phyloP scores from a whole-genome alignment of 2,797 vertebrate species.

The Podargus strigoides region DNA sequence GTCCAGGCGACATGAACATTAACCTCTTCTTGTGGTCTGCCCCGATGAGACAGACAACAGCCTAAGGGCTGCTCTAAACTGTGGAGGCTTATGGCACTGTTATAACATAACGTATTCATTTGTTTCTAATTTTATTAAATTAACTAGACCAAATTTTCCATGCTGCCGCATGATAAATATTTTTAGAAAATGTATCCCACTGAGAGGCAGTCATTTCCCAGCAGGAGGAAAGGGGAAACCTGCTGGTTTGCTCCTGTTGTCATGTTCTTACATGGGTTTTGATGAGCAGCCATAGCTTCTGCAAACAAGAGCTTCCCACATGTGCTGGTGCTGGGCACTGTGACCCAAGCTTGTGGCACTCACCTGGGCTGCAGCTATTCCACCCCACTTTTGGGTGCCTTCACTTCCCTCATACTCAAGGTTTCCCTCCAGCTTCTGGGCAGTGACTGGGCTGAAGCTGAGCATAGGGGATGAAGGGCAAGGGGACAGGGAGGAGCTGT shows the following conservation, averaged over 20 bases:
- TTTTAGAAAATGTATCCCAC: not conserved
- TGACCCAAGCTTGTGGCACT: accelerated
- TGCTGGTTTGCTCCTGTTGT: not conserved
- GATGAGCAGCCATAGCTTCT: not conserved
- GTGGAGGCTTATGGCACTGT: not conserved
- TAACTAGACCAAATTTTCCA: constrained; percentile 5
- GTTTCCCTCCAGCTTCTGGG: not conserved
- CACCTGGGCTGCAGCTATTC: not conserved
- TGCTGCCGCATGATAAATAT: not conserved
- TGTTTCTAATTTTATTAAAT: constrained; percentile 27
- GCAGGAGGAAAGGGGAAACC: not conserved
- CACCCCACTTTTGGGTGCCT: not conserved
- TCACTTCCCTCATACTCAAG: not conserved
- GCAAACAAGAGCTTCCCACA: not conserved
- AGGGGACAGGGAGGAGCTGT: not conserved
- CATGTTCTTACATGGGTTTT: not conserved
- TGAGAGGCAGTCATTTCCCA: not conserved
- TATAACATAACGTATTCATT: not conserved
- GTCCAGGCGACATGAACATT: not conserved
- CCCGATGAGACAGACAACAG: not conserved
- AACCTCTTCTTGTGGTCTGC: not conserved
- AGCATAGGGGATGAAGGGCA: not conserved
- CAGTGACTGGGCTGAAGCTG: not conserved
- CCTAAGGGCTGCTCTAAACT: not conserved
- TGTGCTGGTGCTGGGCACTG: accelerated